These are phyloP conservation scores for Hecatera dysodea DNA, from an alignment of 2,888 invertebrate species.

Conservation along the genomic window DNA sequence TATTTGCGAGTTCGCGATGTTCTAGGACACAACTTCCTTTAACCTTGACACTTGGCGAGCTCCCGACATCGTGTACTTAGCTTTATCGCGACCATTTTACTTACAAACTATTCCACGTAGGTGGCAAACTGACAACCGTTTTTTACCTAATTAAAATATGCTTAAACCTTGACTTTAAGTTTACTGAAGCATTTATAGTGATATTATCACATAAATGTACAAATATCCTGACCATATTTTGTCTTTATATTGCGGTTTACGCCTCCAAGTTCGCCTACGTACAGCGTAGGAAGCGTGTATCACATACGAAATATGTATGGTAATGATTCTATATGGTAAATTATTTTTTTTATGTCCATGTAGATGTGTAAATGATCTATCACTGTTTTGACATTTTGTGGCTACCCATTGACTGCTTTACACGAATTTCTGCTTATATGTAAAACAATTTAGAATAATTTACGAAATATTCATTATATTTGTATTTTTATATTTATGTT, in stretches of 20 bases:
- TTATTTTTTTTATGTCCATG: constrained; percentile 52
- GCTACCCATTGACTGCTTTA: constrained; percentile 32
- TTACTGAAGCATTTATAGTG: constrained; percentile 56
- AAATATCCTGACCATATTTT: constrained; percentile 69
- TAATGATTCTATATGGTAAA: constrained; percentile 54
- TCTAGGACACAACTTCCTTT: constrained; percentile 53
- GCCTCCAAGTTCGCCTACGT: constrained; percentile 69
- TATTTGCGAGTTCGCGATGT: constrained; percentile 10
- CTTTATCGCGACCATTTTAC: constrained; percentile 35
- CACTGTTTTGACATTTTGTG: constrained; percentile 59
- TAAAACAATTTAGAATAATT: not conserved
- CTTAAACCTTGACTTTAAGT: constrained; percentile 61
- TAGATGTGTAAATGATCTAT: constrained; percentile 47
- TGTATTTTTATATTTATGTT: not conserved
- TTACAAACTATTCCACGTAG: constrained; percentile 44
- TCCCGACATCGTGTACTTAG: constrained; percentile 31
- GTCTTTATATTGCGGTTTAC: constrained; percentile 66
- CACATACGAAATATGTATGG: constrained; percentile 54
- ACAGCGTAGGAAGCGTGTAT: constrained; percentile 52
- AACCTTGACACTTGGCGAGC: constrained; percentile 53
- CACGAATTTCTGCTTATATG: constrained; percentile 31
- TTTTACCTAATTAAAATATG: constrained; percentile 60
- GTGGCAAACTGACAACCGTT: constrained; percentile 38
- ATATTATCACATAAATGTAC: constrained; percentile 59
- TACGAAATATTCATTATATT: not conserved